Percentiles rank a stretch among this genome's conserved stretches.
phyloP scores from a whole-genome alignment of 1,140 invertebrate genomes.

The Cataglyphis hispanica region DNA sequence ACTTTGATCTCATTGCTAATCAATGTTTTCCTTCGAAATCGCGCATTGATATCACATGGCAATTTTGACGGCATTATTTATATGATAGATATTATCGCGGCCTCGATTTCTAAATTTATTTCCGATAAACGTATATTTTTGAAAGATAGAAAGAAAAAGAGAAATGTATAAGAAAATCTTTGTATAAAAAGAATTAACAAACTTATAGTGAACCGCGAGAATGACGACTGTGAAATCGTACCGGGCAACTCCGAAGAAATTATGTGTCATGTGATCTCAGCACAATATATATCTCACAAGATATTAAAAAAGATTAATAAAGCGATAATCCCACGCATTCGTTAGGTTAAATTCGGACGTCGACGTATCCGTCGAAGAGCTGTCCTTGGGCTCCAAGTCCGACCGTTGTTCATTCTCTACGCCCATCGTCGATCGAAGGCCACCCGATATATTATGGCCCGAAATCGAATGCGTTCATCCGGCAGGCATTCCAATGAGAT shows the following conservation, averaged over 20 bases:
- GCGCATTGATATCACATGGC: neutral
- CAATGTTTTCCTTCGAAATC: constrained; percentile 15
- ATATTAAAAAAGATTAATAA: constrained; percentile 39
- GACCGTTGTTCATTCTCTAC: constrained; percentile 56
- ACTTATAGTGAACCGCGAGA: neutral
- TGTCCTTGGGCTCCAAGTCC: constrained; percentile 62
- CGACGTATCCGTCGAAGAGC: constrained; percentile 65
- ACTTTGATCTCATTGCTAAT: constrained; percentile 31
- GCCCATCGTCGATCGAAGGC: constrained; percentile 74
- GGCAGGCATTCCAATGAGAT: constrained; percentile 79
- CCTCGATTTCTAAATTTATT: neutral
- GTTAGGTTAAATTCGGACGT: constrained; percentile 53
- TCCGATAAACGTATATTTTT: too few relatives aligned
- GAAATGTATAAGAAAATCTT: neutral
- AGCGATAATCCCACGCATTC: constrained; percentile 47
- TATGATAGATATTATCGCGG: neutral
- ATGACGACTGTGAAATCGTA: constrained; percentile 12
- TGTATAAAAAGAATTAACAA: neutral
- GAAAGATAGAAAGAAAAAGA: neutral
- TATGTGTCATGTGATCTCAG: neutral
- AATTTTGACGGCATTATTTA: neutral
- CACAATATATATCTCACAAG: constrained; percentile 21
- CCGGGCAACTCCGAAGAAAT: neutral
- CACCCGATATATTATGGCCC: constrained; percentile 68
- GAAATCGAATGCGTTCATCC: constrained; percentile 80